Evolutionary conservation across 2,797 vertebrate genomes (phyloP).

Genomic region (Gymnoscopelus microlampas): DNA sequence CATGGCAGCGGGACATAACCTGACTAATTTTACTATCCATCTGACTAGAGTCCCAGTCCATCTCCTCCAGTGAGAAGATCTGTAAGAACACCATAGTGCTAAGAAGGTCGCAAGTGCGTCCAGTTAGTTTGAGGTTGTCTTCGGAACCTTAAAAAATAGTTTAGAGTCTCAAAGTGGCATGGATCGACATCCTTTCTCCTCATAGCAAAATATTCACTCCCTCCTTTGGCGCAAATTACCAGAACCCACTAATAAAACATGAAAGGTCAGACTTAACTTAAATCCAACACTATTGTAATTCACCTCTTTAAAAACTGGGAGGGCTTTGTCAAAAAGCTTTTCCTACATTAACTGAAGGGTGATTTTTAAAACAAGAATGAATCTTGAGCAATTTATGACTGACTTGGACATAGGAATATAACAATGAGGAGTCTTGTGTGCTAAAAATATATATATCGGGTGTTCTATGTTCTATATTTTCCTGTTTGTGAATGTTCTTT

Average conservation of each 20-base stretch:
- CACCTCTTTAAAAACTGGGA: slow-evolving; percentile 48
- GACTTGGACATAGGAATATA: slow-evolving; percentile 51
- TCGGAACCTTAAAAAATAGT: slow-evolving; percentile 1
- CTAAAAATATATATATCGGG: slow-evolving; percentile 61
- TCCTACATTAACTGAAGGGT: slow-evolving; percentile 52
- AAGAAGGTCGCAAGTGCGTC: not conserved
- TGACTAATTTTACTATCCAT: slow-evolving; percentile 43
- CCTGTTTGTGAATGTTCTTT: slow-evolving; percentile 61
- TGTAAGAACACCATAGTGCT: not conserved
- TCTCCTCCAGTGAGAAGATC: slow-evolving; percentile 4
- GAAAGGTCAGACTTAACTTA: slow-evolving; percentile 50
- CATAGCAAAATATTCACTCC: slow-evolving; percentile 31
- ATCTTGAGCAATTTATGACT: slow-evolving; percentile 57
- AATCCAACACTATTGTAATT: slow-evolving; percentile 40
- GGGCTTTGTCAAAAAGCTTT: slow-evolving; percentile 58
- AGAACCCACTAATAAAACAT: slow-evolving; percentile 42
- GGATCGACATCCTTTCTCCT: slow-evolving; percentile 14
- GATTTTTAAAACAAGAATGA: slow-evolving; percentile 50
- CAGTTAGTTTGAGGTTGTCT: not conserved
- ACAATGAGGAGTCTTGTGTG: slow-evolving; percentile 61
- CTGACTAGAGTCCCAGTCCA: not conserved
- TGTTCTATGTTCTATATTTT: slow-evolving; percentile 65
- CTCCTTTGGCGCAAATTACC: slow-evolving; percentile 43
- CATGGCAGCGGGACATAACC: slow-evolving; percentile 3
- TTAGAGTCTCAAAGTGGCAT: slow-evolving; percentile 2